Conservation (phyloP, 2,888 invertebrate species). For the Cosmopolites sordidus region DNA sequence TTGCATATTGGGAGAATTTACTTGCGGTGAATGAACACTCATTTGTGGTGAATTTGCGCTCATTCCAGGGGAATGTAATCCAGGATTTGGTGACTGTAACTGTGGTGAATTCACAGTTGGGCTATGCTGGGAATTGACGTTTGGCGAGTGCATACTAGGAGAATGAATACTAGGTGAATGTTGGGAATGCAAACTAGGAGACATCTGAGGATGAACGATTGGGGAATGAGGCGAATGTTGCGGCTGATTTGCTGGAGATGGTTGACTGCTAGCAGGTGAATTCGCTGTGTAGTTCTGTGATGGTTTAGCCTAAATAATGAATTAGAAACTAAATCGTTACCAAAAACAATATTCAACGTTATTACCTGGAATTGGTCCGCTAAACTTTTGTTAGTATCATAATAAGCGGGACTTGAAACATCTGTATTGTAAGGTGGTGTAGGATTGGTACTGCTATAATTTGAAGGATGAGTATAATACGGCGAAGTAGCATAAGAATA, state of each 20-base stretch:
- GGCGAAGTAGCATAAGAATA: constrained; percentile 43
- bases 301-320: constrained; percentile 36
- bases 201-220: constrained; percentile 29
- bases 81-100: constrained; percentile 20
- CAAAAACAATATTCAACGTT: too few species aligned
- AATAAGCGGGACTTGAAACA: constrained; percentile 46
- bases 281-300: constrained; percentile 44
- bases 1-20: constrained; percentile 6
- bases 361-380: constrained; percentile 45
- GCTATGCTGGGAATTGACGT: constrained; percentile 26
- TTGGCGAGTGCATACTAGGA: constrained; percentile 30
- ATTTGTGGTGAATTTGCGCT: constrained; percentile 17
- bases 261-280: constrained; percentile 41
- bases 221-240: constrained; percentile 29
- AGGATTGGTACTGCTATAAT: constrained; percentile 49
- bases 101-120: constrained; percentile 23
- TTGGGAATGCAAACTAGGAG: constrained; percentile 28
- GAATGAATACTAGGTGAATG: constrained; percentile 31
- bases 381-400: constrained; percentile 57
- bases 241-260: constrained; percentile 30
- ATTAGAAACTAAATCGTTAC: too few species aligned
- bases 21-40: constrained; percentile 4
- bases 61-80: constrained; percentile 15
- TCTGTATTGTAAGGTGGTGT: constrained; percentile 47
- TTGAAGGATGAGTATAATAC: constrained; percentile 43